These are phyloP conservation scores for Glyphotaelius pellucidus DNA, from an alignment of 2,888 invertebrate genomes.

Conservation along the genomic window DNA sequence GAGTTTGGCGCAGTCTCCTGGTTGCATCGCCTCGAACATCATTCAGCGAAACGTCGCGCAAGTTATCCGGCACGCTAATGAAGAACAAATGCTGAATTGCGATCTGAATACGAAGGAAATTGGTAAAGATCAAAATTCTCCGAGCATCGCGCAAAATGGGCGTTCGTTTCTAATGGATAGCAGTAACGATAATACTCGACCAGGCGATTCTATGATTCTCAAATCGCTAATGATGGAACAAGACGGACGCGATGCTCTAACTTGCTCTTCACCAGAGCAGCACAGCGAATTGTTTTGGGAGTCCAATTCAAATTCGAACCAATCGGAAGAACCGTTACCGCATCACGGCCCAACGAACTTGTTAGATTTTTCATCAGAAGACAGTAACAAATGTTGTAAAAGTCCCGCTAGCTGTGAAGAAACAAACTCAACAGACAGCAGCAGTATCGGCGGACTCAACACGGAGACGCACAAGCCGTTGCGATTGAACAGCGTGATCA, in stretches of 20 bases:
- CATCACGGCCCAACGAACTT: slow-evolving; percentile 67
- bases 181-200: slow-evolving; percentile 54
- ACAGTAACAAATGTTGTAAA: slow-evolving; percentile 75
- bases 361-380: slow-evolving; percentile 74
- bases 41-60: slow-evolving; percentile 71
- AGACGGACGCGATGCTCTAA: slow-evolving; percentile 60
- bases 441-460: slow-evolving; percentile 57
- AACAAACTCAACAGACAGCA: slow-evolving; percentile 72
- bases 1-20: slow-evolving; percentile 72
- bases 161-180: slow-evolving; percentile 60
- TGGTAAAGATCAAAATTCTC: slow-evolving; percentile 66
- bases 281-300: slow-evolving; percentile 75
- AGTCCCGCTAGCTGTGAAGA: slow-evolving; percentile 73
- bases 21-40: slow-evolving; percentile 69
- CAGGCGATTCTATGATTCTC: slow-evolving; percentile 55
- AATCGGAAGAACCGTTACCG: slow-evolving; percentile 70
- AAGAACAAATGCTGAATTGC: slow-evolving; percentile 68
- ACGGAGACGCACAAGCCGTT: slow-evolving; percentile 70
- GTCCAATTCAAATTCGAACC: slow-evolving; percentile 72
- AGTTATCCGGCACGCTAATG: slow-evolving; percentile 74
- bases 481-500: slow-evolving; percentile 75
- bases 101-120: slow-evolving; percentile 68
- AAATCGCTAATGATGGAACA: slow-evolving; percentile 63
- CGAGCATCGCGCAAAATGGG: slow-evolving; percentile 57
- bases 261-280: slow-evolving; percentile 72